Evolutionary conservation across 1,140 invertebrate genomes (phyloP), one percentile per base, ranked within the genome.

Genomic region (Anadara kagoshimensis): DNA sequence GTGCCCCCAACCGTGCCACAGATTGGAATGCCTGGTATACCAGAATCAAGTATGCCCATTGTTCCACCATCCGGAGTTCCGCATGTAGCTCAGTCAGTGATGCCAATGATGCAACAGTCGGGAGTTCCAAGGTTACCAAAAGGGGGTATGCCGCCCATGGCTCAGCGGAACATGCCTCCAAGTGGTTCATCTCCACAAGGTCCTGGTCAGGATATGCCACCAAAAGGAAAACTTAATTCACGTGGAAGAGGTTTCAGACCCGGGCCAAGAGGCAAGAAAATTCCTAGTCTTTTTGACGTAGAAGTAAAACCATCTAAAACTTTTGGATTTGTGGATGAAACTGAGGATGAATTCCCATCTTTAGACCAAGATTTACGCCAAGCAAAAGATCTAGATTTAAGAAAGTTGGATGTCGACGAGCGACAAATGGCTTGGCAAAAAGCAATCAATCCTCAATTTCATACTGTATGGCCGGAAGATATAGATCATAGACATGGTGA

Each of bases 371-470:
- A 70, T 56, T 7, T 70, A 20, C 5, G 69, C 49, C 44, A 43
- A n/a, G 10, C 70, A 22, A 63, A 69, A 12, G 69, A 70, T 54
- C 75, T 57, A 47, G 75, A 66, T 47, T 73, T 45, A 54, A 65
- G 70, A 61, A 66, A 57, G 54, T 64, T 70, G 68, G 62, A 64
- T 41, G 57, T 65, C 51, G 64, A 56, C 5, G 59, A 49, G 22
- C 59, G 36, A 16, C 58, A 41, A 12, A 22, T 45, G 54, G 53
- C 53, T 43, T 18, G 26, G 22, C 16, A 36, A 56, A n/a, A n/a
- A 18, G 26, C 20, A 51, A 51, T 20, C 54, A 20, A 43, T 43
- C 22, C 69, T 20, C 45, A 22, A 16, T 16, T 16, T 58, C 24
- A 61, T 43, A 16, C 14, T 41, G 16, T 20, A 43, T 53, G 29